Percentiles rank a stretch among this genome's conserved stretches.
Evolutionary conservation across 2,797 vertebrate species (phyloP).

Genomic region (Silurus aristotelis): DNA sequence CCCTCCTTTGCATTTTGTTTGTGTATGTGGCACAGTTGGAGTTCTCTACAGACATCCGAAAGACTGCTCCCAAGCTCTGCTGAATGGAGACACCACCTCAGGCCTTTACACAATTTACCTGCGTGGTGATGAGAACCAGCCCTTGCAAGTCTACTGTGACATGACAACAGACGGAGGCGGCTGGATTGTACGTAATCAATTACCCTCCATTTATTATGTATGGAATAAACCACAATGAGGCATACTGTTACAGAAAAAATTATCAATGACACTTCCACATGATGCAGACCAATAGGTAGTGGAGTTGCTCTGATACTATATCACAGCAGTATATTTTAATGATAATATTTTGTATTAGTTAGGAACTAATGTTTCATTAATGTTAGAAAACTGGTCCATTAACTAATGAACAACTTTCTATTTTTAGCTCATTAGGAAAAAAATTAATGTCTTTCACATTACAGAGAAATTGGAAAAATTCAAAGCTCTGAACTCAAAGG

Average conservation of each 20-base stretch:
- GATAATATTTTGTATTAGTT: background rate
- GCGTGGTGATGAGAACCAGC: slow-evolving; percentile 83
- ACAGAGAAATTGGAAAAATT: too few relatives aligned
- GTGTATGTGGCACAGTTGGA: slow-evolving; percentile 74
- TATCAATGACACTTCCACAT: background rate
- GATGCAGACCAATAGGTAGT: background rate
- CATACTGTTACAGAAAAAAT: background rate
- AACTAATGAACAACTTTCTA: too few relatives aligned
- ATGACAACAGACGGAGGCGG: slow-evolving; percentile 92
- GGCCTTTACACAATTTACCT: slow-evolving; percentile 88
- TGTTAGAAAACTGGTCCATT: too few relatives aligned
- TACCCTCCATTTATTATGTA: background rate
- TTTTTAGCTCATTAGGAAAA: too few relatives aligned
- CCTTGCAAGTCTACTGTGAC: slow-evolving; percentile 90
- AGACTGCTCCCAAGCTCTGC: slow-evolving; percentile 91
- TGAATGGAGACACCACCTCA: slow-evolving; percentile 87
- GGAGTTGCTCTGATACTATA: too few relatives aligned
- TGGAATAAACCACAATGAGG: background rate
- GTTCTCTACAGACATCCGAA: slow-evolving; percentile 87
- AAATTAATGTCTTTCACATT: too few relatives aligned
- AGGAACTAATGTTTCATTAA: too few relatives aligned
- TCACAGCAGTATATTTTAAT: background rate
- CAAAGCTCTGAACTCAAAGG: too few relatives aligned
- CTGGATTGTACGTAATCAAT: slow-evolving; percentile 87
- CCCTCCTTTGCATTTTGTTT: background rate